phyloP scores from a whole-genome alignment of 30 jellyfish, hydroid and myxozoan genomes.

The Turritopsis dohrnii region DNA sequence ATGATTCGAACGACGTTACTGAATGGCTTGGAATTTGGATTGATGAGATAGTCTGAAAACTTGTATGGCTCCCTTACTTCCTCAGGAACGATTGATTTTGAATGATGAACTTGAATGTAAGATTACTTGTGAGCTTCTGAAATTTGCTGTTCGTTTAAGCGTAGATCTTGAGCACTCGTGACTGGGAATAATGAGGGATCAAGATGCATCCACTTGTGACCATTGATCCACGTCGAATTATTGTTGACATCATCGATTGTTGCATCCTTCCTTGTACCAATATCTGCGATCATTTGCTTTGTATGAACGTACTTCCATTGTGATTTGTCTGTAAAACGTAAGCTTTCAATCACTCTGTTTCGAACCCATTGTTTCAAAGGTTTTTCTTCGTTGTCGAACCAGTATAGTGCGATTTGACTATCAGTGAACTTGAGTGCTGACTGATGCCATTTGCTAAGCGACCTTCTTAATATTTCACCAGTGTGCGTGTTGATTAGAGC shows the following conservation, averaged over 20 bases:
- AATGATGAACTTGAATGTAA: conserved; percentile 6
- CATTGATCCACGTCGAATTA: not conserved
- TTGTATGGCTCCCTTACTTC: conserved; percentile 13
- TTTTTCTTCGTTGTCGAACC: too few species aligned
- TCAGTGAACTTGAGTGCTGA: too few species aligned
- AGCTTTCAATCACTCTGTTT: too few species aligned
- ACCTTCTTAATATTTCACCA: too few species aligned
- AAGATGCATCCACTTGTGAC: not conserved
- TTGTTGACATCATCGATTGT: not conserved
- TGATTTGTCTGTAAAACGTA: too few species aligned
- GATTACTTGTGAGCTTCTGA: conserved; percentile 17
- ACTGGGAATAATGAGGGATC: conserved; percentile 20
- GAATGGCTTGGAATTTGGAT: conserved; percentile 19
- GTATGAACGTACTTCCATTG: too few species aligned
- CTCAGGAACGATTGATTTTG: not conserved
- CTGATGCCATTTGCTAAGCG: too few species aligned
- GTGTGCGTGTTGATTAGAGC: too few species aligned
- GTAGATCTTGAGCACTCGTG: conserved; percentile 1
- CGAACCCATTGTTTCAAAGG: too few species aligned
- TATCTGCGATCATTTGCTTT: too few species aligned
- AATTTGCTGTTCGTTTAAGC: not conserved
- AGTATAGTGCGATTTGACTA: too few species aligned
- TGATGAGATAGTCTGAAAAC: conserved; percentile 16
- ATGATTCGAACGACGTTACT: conserved; percentile 13
- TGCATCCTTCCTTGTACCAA: too few species aligned